Base-by-base conservation (phyloP, 2,888 invertebrate genomes). In the Mayetiola destructor region DNA sequence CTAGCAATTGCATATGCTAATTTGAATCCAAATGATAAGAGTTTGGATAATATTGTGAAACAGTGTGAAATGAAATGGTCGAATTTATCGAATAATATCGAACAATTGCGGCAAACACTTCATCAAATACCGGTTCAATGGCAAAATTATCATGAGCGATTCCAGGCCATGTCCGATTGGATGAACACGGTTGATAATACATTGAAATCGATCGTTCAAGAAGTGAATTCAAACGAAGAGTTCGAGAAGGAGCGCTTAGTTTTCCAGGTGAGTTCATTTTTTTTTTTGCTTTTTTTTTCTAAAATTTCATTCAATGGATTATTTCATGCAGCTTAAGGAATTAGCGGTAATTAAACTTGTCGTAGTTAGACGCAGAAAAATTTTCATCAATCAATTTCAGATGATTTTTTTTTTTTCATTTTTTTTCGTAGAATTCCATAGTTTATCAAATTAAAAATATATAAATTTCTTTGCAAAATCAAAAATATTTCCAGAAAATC, bases 81-180 rank as follows among this genome's bases (percentile, higher is more conserved):
- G 59, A 76, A 77, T 36, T 77, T 88, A 1, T 79, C 81, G 2
- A 76, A 79, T 21, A 80, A 82, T 66, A 79, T 91, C 36, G 85
- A 86, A 63, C 76, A 79, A 59, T 78, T 93, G 63, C 79, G 78
- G 56, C 76, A 80, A 62, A 82, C 85, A 59, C 70, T 89, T 56
- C 86, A 89, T 62, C 84, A 90, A 67, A 86, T 94, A 57, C 93
- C 93, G 0, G 88, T 89, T 40, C 87, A 90, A 66, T 94, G 94
- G 94, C 84, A 86, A 58, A 79, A 83, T 1, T 95, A 95, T 64
- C 82, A 84, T 66, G 76, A 79, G 58, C 88, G 83, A 76, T 88
- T 87, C 68, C 76, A 78, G 40, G 85, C 85, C 63, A 90, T 95
- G 82, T 81, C 82, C 21, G 74, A 76, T 35, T 95, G 94, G 94